A percentile compares a stretch with the other conserved stretches of the same genome.
Evolutionary conservation across 1,140 invertebrate genomes (phyloP).

Genomic region (Neoseiulus cucumeris): DNA sequence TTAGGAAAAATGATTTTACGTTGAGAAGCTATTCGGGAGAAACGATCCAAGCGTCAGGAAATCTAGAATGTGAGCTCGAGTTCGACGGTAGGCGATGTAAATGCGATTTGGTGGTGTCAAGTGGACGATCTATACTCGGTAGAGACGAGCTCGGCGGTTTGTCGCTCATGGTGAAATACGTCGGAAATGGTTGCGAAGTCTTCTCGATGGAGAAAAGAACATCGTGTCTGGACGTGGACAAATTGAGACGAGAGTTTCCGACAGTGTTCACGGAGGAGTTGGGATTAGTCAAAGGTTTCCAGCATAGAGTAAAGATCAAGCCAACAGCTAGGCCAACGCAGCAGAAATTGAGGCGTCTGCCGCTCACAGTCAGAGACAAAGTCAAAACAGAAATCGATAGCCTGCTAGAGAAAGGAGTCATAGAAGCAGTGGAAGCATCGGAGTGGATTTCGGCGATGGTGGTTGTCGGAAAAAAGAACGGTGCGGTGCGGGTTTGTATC

Average conservation of each 20-base stretch:
- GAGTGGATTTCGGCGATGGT: neutral
- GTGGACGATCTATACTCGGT: neutral
- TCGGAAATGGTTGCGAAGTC: neutral
- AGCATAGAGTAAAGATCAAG: neutral
- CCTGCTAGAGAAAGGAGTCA: neutral
- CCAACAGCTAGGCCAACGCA: neutral
- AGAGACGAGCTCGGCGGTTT: neutral
- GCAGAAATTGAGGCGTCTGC: neutral
- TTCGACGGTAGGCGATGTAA: too few species aligned
- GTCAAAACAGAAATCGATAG: neutral
- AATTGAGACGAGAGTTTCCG: neutral
- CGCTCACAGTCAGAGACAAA: neutral
- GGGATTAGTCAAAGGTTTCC: neutral
- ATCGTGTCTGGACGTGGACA: too few species aligned
- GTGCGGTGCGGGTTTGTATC: neutral
- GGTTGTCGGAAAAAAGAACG: conserved; percentile 11
- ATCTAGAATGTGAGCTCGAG: too few species aligned
- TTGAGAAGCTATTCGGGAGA: too few species aligned
- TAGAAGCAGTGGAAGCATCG: neutral
- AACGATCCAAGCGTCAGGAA: too few species aligned
- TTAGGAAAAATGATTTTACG: too few species aligned
- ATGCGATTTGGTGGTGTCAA: neutral
- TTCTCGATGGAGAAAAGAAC: too few species aligned
- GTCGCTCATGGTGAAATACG: neutral
- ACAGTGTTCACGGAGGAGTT: neutral